Evolutionary conservation across 1,140 invertebrate species (phyloP).

Genomic region (Bombus polaris): DNA sequence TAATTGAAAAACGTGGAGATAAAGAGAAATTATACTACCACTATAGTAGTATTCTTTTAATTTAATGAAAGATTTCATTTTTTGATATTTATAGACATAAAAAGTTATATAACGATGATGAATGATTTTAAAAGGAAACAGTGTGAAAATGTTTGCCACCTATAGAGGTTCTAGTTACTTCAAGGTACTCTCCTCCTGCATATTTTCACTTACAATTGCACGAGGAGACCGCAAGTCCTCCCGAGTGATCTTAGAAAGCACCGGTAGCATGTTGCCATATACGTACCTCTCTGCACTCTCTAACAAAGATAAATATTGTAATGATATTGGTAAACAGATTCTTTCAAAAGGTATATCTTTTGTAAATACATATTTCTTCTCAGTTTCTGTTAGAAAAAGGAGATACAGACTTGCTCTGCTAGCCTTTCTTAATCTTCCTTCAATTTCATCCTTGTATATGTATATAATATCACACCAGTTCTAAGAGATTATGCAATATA

Average conservation of each 20-base stretch:
- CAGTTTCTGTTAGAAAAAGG: constrained; percentile 13
- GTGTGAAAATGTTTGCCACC: constrained; percentile 59
- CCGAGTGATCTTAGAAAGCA: constrained; percentile 59
- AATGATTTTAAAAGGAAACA: neutral
- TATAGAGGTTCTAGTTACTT: constrained; percentile 60
- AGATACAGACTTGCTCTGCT: neutral
- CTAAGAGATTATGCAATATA: neutral
- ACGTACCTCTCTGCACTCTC: constrained; percentile 60
- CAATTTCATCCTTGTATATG: constrained; percentile 1
- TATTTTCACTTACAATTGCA: constrained; percentile 45
- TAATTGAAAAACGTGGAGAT: neutral
- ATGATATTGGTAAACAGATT: constrained; percentile 44
- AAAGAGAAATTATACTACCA: neutral
- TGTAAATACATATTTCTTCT: constrained; percentile 58
- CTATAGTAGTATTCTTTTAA: neutral
- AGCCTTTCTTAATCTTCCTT: neutral
- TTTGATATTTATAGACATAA: neutral
- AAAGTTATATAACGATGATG: too few relatives aligned
- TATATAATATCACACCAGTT: neutral
- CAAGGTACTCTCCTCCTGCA: constrained; percentile 53
- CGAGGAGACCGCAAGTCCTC: constrained; percentile 52
- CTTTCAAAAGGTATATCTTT: constrained; percentile 44
- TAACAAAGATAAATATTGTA: constrained; percentile 49
- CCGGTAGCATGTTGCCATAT: constrained; percentile 67
- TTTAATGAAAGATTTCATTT: neutral